Evolutionary conservation across 2,797 vertebrate species (phyloP).

Genomic region (Sylvilagus floridanus): DNA sequence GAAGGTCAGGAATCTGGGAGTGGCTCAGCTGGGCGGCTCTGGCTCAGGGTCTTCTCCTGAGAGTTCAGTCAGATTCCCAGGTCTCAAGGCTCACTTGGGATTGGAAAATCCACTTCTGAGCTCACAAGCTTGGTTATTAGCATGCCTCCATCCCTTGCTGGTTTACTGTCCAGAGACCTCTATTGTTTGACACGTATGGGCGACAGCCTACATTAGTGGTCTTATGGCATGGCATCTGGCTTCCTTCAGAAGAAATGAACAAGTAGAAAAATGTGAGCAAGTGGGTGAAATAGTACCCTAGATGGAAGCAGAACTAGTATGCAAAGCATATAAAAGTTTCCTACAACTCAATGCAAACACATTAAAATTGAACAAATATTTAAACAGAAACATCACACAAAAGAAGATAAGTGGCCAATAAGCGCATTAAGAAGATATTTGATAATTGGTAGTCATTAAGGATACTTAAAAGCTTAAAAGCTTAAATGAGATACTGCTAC

Average conservation of each 20-base stretch:
- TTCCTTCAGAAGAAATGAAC: background rate
- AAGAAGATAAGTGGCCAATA: constrained; percentile 13
- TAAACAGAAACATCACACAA: constrained; percentile 4
- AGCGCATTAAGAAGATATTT: background rate
- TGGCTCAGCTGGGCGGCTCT: background rate
- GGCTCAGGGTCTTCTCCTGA: background rate
- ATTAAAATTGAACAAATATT: background rate
- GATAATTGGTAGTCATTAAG: background rate
- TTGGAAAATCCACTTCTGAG: background rate
- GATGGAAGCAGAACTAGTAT: background rate
- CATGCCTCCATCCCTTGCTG: background rate
- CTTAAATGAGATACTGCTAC: background rate
- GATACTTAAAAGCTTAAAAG: background rate
- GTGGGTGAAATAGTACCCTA: background rate
- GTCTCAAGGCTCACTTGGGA: background rate
- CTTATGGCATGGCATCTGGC: background rate
- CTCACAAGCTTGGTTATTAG: background rate
- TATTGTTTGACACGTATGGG: background rate
- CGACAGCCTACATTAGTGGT: background rate
- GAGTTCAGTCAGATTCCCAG: background rate
- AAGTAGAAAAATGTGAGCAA: constrained; percentile 23
- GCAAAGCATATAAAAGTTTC: background rate
- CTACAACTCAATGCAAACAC: background rate
- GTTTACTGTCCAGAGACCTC: background rate
- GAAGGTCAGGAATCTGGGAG: background rate